phyloP scores from a whole-genome alignment of 2,888 invertebrate genomes.

The Lobophora halterata region DNA sequence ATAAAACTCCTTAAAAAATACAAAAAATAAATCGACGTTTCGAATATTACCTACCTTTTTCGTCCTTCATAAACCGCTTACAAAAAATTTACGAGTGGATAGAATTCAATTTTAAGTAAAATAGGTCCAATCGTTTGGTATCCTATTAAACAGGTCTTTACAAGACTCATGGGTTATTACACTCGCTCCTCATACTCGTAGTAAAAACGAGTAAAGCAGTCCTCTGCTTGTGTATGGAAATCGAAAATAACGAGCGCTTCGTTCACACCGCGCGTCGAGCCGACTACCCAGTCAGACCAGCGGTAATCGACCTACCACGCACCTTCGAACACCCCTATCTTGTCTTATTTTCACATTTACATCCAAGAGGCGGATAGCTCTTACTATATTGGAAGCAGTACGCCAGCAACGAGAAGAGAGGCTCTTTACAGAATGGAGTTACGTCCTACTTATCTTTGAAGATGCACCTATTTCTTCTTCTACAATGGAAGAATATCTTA shows the following conservation, averaged over 20 bases:
- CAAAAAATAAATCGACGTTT: too few species aligned
- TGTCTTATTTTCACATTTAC: slow-evolving; percentile 54
- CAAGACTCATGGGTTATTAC: slow-evolving; percentile 77
- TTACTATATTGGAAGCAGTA: slow-evolving; percentile 60
- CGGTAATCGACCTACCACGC: slow-evolving; percentile 56
- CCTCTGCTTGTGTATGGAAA: slow-evolving; percentile 78
- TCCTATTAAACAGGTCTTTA: slow-evolving; percentile 67
- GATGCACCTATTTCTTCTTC: slow-evolving; percentile 73
- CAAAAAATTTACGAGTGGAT: slow-evolving; percentile 38
- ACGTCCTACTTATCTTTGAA: slow-evolving; percentile 78
- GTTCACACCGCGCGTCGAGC: slow-evolving; percentile 74
- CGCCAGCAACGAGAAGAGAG: slow-evolving; percentile 68
- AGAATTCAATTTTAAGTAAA: slow-evolving; percentile 48
- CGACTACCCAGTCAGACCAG: slow-evolving; percentile 64
- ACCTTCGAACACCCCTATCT: slow-evolving; percentile 61
- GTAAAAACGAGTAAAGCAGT: slow-evolving; percentile 68
- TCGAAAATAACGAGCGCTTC: slow-evolving; percentile 79
- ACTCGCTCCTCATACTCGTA: slow-evolving; percentile 64
- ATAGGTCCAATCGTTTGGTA: slow-evolving; percentile 35
- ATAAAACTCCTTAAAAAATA: slow-evolving; percentile 29
- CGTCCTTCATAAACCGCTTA: slow-evolving; percentile 38
- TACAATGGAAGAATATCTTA: slow-evolving; percentile 63
- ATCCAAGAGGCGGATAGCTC: slow-evolving; percentile 57
- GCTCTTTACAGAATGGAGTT: slow-evolving; percentile 78
- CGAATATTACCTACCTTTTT: too few species aligned